Percentiles rank a stretch among this genome's conserved stretches.
phyloP scores from a whole-genome alignment of 64 coral and sea anemone genomes.

The Trachythela sp. region DNA sequence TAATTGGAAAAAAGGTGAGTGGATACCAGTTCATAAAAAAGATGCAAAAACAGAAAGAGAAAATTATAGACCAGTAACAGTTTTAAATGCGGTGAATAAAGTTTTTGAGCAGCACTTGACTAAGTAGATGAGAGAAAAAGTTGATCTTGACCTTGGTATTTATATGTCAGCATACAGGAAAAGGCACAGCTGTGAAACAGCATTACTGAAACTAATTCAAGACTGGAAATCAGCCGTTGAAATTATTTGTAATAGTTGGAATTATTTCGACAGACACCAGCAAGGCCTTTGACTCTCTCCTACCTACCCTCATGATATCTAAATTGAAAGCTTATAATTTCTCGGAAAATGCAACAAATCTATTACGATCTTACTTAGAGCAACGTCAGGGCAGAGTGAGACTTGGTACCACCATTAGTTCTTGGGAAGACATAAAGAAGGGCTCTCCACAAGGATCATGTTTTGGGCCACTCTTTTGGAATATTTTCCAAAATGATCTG shows the following conservation, averaged over 20 bases:
- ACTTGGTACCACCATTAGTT: background rate
- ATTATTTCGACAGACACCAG: slow-evolving; percentile 7
- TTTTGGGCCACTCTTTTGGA: too few species aligned
- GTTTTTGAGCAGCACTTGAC: slow-evolving; percentile 27
- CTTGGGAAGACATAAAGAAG: background rate
- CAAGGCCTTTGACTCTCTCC: background rate
- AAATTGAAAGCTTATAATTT: background rate
- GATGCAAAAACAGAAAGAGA: slow-evolving; percentile 1
- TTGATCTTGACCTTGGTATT: background rate
- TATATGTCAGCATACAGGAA: slow-evolving; percentile 37
- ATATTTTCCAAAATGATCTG: too few species aligned
- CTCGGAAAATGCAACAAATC: too few species aligned
- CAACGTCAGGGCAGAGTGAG: too few species aligned
- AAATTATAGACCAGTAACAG: slow-evolving; percentile 26
- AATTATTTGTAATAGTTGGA: background rate
- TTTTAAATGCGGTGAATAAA: slow-evolving; percentile 37
- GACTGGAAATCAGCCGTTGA: slow-evolving; percentile 9
- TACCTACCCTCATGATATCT: background rate
- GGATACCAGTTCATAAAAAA: slow-evolving; percentile 32
- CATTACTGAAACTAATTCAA: slow-evolving; percentile 24
- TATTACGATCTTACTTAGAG: too few species aligned
- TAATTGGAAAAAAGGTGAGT: slow-evolving; percentile 13
- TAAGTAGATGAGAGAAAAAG: background rate
- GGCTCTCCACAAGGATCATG: slow-evolving; percentile 16
- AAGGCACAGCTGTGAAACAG: slow-evolving; percentile 20